Evolutionary conservation across 2,113 vertebrate species (phyloP).

Genomic region (Pampusana beccarii): DNA sequence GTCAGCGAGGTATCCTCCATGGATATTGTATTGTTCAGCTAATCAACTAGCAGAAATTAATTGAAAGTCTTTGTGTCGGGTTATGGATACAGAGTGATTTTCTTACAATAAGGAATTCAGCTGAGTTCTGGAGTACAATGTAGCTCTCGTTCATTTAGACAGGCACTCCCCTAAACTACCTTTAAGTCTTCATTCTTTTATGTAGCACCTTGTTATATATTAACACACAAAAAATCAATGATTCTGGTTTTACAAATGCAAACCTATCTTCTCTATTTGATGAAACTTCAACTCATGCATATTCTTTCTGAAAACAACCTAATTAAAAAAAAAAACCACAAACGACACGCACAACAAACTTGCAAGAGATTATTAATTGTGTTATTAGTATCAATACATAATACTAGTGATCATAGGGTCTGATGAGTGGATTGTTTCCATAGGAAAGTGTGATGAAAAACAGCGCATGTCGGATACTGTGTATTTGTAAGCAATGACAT

Average conservation of each 20-base stretch:
- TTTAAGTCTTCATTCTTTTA: not conserved
- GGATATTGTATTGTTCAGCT: not conserved
- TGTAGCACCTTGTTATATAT: not conserved
- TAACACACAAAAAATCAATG: not conserved
- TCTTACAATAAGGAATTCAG: not conserved
- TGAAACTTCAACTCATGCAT: not conserved
- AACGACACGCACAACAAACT: not conserved
- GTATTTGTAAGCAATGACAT: not conserved
- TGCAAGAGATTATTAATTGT: not conserved
- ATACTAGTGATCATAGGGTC: not conserved
- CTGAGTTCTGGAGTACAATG: not conserved
- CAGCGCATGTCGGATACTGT: not conserved
- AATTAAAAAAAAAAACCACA: not conserved
- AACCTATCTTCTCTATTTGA: not conserved
- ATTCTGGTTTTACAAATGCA: not conserved
- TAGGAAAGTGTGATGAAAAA: not conserved
- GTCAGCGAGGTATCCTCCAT: not conserved
- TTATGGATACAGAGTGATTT: not conserved
- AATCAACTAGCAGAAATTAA: not conserved
- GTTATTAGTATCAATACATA: not conserved
- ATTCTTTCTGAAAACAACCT: slow-evolving; percentile 1
- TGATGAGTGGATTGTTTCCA: not conserved
- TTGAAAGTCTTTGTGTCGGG: not conserved
- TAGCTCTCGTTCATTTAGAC: not conserved
- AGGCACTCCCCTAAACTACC: not conserved